Evolutionary conservation across 30 jellyfish, hydroid and myxozoan species (phyloP).

Genomic region (Aurelia sp.): DNA sequence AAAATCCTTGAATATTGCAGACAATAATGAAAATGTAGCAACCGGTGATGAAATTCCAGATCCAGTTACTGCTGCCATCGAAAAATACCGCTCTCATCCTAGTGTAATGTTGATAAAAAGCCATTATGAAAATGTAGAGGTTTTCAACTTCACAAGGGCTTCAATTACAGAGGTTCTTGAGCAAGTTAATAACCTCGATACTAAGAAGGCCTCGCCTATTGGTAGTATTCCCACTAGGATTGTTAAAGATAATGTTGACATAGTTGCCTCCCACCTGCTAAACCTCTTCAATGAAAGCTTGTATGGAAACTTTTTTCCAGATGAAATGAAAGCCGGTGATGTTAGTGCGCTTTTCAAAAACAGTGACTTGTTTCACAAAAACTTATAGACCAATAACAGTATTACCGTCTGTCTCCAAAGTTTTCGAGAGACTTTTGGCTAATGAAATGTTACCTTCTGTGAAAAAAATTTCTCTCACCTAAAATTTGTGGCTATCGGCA

Average conservation of each 20-base stretch:
- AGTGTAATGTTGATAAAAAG: constrained; percentile 2
- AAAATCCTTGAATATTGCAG: too few species aligned
- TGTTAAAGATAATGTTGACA: too few species aligned
- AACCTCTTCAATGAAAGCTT: background rate
- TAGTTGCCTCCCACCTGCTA: too few species aligned
- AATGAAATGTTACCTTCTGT: background rate
- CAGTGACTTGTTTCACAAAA: background rate
- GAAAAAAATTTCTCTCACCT: constrained; percentile 35
- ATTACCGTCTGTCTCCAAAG: too few species aligned
- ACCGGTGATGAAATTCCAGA: background rate
- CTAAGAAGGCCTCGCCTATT: background rate
- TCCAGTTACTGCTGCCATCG: constrained; percentile 36
- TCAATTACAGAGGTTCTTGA: too few species aligned
- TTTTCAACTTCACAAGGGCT: background rate
- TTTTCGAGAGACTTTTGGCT: too few species aligned
- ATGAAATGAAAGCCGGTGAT: constrained; percentile 28
- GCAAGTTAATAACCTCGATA: background rate
- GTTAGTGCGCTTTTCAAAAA: constrained; percentile 23
- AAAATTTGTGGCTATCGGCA: constrained; percentile 42
- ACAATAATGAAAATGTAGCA: too few species aligned
- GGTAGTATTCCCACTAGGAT: too few species aligned
- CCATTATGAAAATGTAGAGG: constrained; percentile 20
- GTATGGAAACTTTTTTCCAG: constrained; percentile 10
- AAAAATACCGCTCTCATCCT: constrained; percentile 47
- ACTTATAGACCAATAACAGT: too few species aligned